Percentiles rank a stretch among this genome's conserved stretches.
These are phyloP conservation scores for Odontocolon sp. DNA, from an alignment of 2,888 invertebrate genomes.

Conservation along the genomic window DNA sequence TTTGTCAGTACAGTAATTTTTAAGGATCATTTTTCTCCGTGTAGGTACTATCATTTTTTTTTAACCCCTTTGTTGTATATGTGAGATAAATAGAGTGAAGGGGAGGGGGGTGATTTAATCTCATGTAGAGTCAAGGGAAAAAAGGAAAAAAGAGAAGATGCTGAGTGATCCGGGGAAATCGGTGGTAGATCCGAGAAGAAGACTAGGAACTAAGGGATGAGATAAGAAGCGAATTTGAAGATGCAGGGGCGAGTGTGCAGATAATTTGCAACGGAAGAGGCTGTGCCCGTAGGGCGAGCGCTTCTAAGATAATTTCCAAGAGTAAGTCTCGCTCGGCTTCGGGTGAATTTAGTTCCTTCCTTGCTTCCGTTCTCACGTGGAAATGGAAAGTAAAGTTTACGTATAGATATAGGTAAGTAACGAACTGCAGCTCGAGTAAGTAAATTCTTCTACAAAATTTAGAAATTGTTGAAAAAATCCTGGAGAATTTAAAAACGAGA, in stretches of 20 bases:
- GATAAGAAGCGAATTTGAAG: constrained; percentile 5
- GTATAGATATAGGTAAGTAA: neutral
- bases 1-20: no score
- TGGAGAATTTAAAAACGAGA: neutral
- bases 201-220: constrained; percentile 39
- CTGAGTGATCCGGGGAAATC: neutral
- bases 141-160: no score
- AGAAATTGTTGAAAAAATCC: neutral
- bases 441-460: neutral
- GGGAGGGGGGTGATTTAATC: no score
- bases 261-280: constrained; percentile 69
- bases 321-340: constrained; percentile 62
- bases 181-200: constrained; percentile 49
- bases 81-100: no score
- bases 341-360: constrained; percentile 55
- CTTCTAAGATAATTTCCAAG: constrained; percentile 70
- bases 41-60: no score
- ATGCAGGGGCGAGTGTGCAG: constrained; percentile 46
- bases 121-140: no score
- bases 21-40: no score
- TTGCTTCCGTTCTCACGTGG: constrained; percentile 46
- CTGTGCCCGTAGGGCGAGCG: constrained; percentile 52
- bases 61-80: no score
- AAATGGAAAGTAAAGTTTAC: constrained; percentile 9
- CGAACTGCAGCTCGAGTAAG: neutral